phyloP scores from a whole-genome alignment of 2,888 invertebrate genomes.

The Scaptomyza flava region DNA sequence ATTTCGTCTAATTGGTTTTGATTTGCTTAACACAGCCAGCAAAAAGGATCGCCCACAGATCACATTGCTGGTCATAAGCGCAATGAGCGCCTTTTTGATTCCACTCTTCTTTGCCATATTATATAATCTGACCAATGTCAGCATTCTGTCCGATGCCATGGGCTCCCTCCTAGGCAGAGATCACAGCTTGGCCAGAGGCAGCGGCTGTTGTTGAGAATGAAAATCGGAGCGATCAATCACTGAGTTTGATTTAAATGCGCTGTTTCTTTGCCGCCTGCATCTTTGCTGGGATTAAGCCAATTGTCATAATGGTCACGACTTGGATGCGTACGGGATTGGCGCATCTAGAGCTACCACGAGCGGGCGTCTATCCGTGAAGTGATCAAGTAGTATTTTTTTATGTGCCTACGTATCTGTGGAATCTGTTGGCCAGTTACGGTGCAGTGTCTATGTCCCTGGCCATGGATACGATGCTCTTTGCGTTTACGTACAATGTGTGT shows the following conservation, averaged over 20 bases:
- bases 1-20: constrained; percentile 53
- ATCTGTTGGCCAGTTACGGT: constrained; percentile 44
- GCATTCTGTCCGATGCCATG: constrained; percentile 47
- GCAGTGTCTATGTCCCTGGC: constrained; percentile 56
- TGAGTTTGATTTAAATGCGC: constrained; percentile 51
- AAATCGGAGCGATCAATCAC: constrained; percentile 54
- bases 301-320: constrained; percentile 36
- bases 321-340: constrained; percentile 30
- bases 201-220: constrained; percentile 45
- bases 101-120: constrained; percentile 36
- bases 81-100: constrained; percentile 17
- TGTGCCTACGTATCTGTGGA: constrained; percentile 56
- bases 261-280: constrained; percentile 37
- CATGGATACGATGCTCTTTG: constrained; percentile 57
- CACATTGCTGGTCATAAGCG: constrained; percentile 28
- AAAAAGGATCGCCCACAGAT: constrained; percentile 39
- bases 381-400: constrained; percentile 30
- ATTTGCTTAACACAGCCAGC: constrained; percentile 37
- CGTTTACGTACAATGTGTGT: constrained; percentile 57
- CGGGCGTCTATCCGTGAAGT: constrained; percentile 44
- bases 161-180: constrained; percentile 51
- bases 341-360: constrained; percentile 48
- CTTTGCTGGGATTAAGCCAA: constrained; percentile 48
- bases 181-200: constrained; percentile 30
- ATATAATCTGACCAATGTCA: constrained; percentile 42